Conservation (phyloP, 2,888 invertebrate species). For the Sesia bembeciformis region DNA sequence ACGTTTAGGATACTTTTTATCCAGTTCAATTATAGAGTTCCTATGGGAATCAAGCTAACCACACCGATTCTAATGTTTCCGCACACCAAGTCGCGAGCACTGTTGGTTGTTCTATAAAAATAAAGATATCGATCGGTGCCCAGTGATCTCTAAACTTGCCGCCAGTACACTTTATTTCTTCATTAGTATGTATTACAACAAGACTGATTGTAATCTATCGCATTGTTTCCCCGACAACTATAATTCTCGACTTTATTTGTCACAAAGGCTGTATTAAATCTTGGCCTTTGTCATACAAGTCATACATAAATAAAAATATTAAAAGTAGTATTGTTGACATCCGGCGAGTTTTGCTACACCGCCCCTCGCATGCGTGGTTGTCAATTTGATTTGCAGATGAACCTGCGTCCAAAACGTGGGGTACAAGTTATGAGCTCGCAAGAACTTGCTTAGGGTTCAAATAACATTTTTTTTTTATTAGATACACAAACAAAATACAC, state of each 20-base stretch:
- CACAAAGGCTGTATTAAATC: neutral
- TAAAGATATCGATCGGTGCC: no score
- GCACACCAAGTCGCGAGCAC: no score
- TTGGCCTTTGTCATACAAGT: neutral
- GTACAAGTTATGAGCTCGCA: constrained; percentile 16
- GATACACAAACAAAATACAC: no score
- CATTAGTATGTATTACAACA: no score
- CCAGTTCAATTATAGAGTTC: no score
- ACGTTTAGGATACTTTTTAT: no score
- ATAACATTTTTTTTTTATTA: no score
- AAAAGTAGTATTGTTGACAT: constrained; percentile 30
- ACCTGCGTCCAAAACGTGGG: constrained; percentile 22
- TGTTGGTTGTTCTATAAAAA: no score
- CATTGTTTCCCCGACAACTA: neutral
- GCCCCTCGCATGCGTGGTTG: constrained; percentile 35
- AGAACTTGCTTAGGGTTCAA: neutral
- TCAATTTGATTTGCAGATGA: constrained; percentile 68
- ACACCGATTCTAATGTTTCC: no score
- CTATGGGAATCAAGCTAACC: no score
- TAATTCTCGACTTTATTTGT: neutral
- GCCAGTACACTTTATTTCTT: constrained; percentile 10
- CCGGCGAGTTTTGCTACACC: constrained; percentile 20
- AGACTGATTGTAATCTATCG: neutral
- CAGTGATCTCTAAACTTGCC: neutral
- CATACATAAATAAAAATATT: constrained; percentile 7